Percentiles rank a stretch among this genome's conserved stretches.
Evolutionary conservation across 1,140 invertebrate genomes (phyloP).

Genomic region (Oreohelix idahoensis): DNA sequence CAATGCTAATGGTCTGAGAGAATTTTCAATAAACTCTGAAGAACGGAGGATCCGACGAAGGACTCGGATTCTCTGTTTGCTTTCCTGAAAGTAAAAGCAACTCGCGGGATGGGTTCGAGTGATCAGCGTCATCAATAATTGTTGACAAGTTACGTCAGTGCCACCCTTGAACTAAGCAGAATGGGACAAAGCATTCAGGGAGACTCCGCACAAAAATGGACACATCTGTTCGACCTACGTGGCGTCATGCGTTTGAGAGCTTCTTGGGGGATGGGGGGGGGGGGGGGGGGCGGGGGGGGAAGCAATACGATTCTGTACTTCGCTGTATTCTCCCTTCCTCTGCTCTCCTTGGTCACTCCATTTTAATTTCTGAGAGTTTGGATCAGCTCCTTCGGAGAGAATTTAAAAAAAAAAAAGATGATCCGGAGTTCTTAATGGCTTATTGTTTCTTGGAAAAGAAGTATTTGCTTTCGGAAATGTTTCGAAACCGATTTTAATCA

Average conservation of each 20-base stretch:
- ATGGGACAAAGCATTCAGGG: slow-evolving; percentile 8
- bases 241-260: slow-evolving; percentile 1
- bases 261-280: not conserved
- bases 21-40: slow-evolving; percentile 34
- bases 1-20: slow-evolving; percentile 36
- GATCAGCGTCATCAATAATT: slow-evolving; percentile 27
- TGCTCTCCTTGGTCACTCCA: not conserved
- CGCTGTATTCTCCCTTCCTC: not conserved
- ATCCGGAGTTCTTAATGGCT: slow-evolving; percentile 1
- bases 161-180: slow-evolving; percentile 3
- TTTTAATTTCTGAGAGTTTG: not conserved
- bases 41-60: not conserved
- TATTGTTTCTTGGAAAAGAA: slow-evolving; percentile 16
- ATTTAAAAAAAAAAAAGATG: not conserved
- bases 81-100: slow-evolving; percentile 21
- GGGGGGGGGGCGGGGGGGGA: too few relatives aligned
- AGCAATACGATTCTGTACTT: too few relatives aligned
- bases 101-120: slow-evolving; percentile 9
- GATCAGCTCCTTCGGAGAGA: not conserved
- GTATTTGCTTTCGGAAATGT: slow-evolving; percentile 17
- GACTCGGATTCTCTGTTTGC: slow-evolving; percentile 18
- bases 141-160: slow-evolving; percentile 14
- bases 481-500: slow-evolving; percentile 3
- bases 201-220: not conserved
- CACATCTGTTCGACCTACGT: slow-evolving; percentile 18